Evolutionary conservation across 2,113 vertebrate genomes (phyloP).

Genomic region (Vulpes vulpes): DNA sequence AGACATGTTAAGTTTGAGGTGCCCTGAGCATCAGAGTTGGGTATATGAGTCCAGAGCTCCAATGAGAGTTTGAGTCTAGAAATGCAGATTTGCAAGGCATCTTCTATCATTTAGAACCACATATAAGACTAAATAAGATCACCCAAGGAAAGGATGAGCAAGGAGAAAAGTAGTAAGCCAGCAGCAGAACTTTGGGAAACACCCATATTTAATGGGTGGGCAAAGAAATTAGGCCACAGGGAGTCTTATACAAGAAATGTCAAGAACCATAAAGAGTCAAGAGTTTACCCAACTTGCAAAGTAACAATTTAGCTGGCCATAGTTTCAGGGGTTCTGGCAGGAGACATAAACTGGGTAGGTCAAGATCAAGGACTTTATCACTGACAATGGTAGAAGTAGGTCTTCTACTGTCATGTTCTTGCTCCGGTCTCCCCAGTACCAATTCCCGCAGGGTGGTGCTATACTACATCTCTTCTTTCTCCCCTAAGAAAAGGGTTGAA

Average conservation of each 20-base stretch:
- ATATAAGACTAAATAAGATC: not conserved
- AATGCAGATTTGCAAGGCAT: not conserved
- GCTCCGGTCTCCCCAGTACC: not conserved
- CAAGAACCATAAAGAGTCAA: not conserved
- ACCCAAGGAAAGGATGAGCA: not conserved
- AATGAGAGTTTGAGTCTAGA: not conserved
- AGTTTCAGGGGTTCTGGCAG: not conserved
- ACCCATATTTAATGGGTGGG: not conserved
- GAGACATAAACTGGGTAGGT: not conserved
- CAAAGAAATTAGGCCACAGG: not conserved
- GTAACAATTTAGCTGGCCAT: not conserved
- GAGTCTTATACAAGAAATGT: not conserved
- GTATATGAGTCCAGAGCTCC: not conserved
- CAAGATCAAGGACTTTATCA: slow-evolving; percentile 1
- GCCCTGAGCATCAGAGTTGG: not conserved
- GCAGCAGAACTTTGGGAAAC: slow-evolving; percentile 40
- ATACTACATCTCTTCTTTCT: not conserved
- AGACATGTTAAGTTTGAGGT: not conserved
- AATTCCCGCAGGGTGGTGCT: not conserved
- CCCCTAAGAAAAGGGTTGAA: not conserved
- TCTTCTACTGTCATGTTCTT: not conserved
- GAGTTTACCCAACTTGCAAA: not conserved
- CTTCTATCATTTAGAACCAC: not conserved
- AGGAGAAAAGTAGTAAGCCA: not conserved
- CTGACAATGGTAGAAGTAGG: not conserved